Percentiles rank a stretch among this genome's conserved stretches.
Conservation (phyloP, 2,797 vertebrate species). For the Sparidentex hasta region DNA sequence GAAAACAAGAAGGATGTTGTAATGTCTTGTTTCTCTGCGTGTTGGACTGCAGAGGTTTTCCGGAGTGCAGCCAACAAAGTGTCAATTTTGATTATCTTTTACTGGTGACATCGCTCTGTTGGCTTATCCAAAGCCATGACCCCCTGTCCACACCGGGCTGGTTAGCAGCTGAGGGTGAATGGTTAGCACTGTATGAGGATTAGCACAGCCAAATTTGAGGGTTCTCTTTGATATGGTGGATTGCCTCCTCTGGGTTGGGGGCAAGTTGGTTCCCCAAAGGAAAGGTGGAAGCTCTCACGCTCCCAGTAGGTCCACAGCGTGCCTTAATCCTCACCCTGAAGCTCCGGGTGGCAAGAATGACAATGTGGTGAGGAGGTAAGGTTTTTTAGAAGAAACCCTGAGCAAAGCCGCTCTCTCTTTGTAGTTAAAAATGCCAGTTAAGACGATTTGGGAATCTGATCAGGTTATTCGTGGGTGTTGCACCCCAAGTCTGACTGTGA, state of each 20-base stretch:
- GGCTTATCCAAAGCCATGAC: conserved; percentile 4
- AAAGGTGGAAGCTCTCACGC: not conserved
- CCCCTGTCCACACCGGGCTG: not conserved
- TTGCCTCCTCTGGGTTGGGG: not conserved
- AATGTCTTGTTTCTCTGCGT: not conserved
- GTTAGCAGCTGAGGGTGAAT: conserved; percentile 9
- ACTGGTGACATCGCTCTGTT: not conserved
- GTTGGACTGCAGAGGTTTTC: not conserved
- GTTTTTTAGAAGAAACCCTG: not conserved
- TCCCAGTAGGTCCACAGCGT: not conserved
- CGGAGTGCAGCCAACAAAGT: not conserved
- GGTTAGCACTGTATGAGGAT: not conserved
- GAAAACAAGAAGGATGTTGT: not conserved
- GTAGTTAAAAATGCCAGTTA: not conserved
- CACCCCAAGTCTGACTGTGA: not conserved
- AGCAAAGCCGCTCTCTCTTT: not conserved
- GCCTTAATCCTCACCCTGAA: not conserved
- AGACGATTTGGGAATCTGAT: conserved; percentile 1
- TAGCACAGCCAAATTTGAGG: not conserved
- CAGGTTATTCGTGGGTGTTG: not conserved
- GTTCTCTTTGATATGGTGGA: not conserved
- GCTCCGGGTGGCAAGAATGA: not conserved
- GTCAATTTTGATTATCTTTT: not conserved
- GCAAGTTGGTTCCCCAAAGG: not conserved
- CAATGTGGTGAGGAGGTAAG: not conserved